Percentiles rank a stretch among this genome's conserved stretches.
These are phyloP conservation scores for Stegophylla sp. DNA, from an alignment of 2,888 invertebrate genomes.

Conservation along the genomic window DNA sequence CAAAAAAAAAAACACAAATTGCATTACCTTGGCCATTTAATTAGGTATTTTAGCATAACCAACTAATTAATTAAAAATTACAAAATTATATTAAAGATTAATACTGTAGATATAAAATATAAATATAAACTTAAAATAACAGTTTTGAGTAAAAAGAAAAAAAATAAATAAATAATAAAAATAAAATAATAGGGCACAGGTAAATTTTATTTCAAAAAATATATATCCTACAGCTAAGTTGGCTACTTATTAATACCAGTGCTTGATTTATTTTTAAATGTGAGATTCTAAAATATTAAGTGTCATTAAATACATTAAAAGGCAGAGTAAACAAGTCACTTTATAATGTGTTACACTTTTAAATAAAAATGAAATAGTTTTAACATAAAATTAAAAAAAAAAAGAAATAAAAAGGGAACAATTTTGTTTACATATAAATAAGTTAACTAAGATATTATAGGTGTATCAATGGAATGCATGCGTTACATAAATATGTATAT, in stretches of 20 bases:
- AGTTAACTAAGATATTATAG: slow-evolving; percentile 24
- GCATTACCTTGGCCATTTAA: slow-evolving; percentile 21
- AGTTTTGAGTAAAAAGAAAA: slow-evolving; percentile 35
- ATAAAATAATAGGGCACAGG: neutral
- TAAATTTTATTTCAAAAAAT: slow-evolving; percentile 25
- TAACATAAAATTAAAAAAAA: neutral
- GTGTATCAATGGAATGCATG: slow-evolving; percentile 45
- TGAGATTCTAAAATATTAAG: slow-evolving; percentile 47
- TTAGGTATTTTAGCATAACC: slow-evolving; percentile 31
- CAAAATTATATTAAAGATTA: slow-evolving; percentile 44
- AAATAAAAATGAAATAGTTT: slow-evolving; percentile 6
- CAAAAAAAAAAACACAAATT: slow-evolving; percentile 20
- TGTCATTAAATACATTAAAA: slow-evolving; percentile 38
- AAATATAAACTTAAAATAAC: slow-evolving; percentile 41
- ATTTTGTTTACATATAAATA: neutral
- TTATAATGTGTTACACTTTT: slow-evolving; percentile 10
- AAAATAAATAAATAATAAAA: slow-evolving; percentile 23
- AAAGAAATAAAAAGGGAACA: neutral
- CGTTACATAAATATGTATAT: slow-evolving; percentile 28
- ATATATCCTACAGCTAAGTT: slow-evolving; percentile 21
- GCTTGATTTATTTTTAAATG: slow-evolving; percentile 25
- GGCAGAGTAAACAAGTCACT: slow-evolving; percentile 25
- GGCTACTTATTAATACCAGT: slow-evolving; percentile 16
- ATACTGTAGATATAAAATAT: slow-evolving; percentile 44
- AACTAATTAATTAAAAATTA: slow-evolving; percentile 38